A percentile compares a stretch with the other conserved stretches of the same genome.
These are phyloP conservation scores for Ennomos quercinarius DNA, from an alignment of 2,888 invertebrate genomes.

Conservation along the genomic window DNA sequence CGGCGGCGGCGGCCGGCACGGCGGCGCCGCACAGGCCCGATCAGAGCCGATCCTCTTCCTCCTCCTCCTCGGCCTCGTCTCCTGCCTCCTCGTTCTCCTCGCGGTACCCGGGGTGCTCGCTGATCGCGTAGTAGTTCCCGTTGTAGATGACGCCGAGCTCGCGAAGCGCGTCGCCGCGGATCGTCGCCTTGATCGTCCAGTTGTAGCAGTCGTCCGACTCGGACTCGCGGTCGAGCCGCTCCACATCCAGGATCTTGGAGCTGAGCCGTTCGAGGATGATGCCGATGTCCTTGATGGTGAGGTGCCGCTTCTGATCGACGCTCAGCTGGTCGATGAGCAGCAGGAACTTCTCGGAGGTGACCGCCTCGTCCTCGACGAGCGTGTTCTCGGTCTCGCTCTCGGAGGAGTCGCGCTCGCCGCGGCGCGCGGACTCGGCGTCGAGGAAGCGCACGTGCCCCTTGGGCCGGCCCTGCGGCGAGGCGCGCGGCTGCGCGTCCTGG, in stretches of 20 bases:
- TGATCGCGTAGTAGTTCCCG: slow-evolving; percentile 97
- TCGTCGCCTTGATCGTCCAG: slow-evolving; percentile 98
- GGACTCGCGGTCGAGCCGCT: slow-evolving; percentile 95
- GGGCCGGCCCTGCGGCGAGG: slow-evolving; percentile 88
- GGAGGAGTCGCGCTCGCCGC: slow-evolving; percentile 93
- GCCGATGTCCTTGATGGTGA: slow-evolving; percentile 97
- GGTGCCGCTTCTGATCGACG: slow-evolving; percentile 95
- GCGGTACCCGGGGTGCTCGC: slow-evolving; percentile 97
- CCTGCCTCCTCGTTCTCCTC: slow-evolving; percentile 94
- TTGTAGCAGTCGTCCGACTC: slow-evolving; percentile 97
- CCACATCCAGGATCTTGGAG: slow-evolving; percentile 97
- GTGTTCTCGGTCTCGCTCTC: slow-evolving; percentile 98
- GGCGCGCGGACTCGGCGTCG: slow-evolving; percentile 88
- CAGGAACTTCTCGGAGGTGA: slow-evolving; percentile 96
- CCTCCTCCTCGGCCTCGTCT: slow-evolving; percentile 94
- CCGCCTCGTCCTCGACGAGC: slow-evolving; percentile 95
- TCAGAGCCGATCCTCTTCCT: slow-evolving; percentile 90
- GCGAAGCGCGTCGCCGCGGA: slow-evolving; percentile 95
- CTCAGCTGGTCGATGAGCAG: slow-evolving; percentile 96
- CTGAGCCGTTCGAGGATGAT: slow-evolving; percentile 96
- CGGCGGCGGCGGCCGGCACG: slow-evolving; percentile 71
- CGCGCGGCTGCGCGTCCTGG: slow-evolving; percentile 90
- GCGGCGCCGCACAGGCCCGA: slow-evolving; percentile 83
- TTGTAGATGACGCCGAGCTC: slow-evolving; percentile 97
- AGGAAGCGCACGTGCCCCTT: slow-evolving; percentile 94